Percentiles rank a stretch among this genome's conserved stretches.
Conservation (phyloP, 2,888 invertebrate species). For the Lasioglossum malachurum region DNA sequence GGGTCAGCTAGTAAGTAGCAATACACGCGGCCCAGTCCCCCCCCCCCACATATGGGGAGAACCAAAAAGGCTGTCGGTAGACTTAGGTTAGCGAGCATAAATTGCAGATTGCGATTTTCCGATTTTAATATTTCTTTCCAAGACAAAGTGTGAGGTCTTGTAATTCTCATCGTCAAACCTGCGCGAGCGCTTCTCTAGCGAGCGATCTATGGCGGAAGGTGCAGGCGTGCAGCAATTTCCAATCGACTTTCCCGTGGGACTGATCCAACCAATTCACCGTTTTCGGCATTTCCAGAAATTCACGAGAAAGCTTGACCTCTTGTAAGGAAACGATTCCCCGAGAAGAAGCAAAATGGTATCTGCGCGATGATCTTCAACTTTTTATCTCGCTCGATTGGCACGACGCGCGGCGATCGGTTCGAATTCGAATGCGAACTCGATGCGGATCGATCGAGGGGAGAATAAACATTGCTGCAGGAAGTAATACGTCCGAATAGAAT, state of each 20-base stretch:
- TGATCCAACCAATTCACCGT: neutral
- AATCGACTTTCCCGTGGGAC: neutral
- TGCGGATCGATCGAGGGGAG: neutral
- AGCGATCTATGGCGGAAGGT: neutral
- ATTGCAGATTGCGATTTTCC: too few species aligned
- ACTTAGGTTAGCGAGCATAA: too few species aligned
- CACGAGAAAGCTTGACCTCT: neutral
- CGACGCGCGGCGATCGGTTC: too few species aligned
- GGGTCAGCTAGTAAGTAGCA: too few species aligned
- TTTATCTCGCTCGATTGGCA: neutral
- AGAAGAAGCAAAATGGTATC: neutral
- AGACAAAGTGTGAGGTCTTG: too few species aligned
- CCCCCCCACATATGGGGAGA: too few species aligned
- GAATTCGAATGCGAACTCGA: too few species aligned
- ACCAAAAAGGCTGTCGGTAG: too few species aligned
- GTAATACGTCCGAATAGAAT: constrained; percentile 43
- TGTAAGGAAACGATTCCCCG: neutral
- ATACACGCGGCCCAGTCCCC: too few species aligned
- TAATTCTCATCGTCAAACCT: neutral
- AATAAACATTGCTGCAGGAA: neutral
- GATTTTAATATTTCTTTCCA: too few species aligned
- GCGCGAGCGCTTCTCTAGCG: neutral
- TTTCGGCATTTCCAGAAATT: neutral
- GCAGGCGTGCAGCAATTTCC: neutral
- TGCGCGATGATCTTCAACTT: neutral